Percentiles rank a stretch among this genome's conserved stretches.
Evolutionary conservation across 2,888 invertebrate species (phyloP).

Genomic region (Hedychridium roseum): DNA sequence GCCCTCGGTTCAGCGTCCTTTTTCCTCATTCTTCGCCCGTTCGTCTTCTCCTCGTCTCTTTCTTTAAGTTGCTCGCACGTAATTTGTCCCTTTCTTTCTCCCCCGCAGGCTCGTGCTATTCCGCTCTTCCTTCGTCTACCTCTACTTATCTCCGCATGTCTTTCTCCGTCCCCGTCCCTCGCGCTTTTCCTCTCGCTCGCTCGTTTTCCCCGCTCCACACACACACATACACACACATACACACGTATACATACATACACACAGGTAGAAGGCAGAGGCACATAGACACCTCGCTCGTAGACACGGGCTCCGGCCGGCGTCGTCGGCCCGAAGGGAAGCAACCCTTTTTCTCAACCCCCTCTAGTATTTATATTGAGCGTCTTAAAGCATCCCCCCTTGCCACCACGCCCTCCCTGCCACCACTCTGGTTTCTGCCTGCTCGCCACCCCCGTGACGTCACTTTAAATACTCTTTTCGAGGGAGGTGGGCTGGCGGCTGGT

Average conservation of each 20-base stretch:
- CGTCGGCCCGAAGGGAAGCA: conserved; percentile 59
- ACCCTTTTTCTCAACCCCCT: conserved; percentile 62
- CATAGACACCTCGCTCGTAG: conserved; percentile 30
- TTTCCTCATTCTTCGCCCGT: conserved; percentile 23
- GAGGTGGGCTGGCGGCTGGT: conserved; percentile 38
- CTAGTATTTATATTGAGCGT: conserved; percentile 59
- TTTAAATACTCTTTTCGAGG: conserved; percentile 60
- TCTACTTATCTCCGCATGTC: too few species aligned
- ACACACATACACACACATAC: too few species aligned
- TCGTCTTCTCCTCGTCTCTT: too few species aligned
- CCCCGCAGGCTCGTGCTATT: conserved; percentile 26
- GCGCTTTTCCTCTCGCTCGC: conserved; percentile 20
- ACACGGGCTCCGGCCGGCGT: conserved; percentile 41
- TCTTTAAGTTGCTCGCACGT: too few species aligned
- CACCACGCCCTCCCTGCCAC: conserved; percentile 26
- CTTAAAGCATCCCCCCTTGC: conserved; percentile 60
- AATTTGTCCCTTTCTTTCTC: too few species aligned
- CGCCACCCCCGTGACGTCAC: conserved; percentile 52
- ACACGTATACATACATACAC: too few species aligned
- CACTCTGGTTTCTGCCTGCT: conserved; percentile 29
- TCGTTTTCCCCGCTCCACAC: conserved; percentile 17
- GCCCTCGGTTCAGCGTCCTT: conserved; percentile 38
- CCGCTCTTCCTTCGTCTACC: conserved; percentile 7
- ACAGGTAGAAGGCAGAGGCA: too few species aligned
- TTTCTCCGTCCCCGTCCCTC: conserved; percentile 11